Evolutionary conservation across 2,888 invertebrate genomes (phyloP), one percentile per base, ranked within the genome.

Genomic region (Tiphia femorata): DNA sequence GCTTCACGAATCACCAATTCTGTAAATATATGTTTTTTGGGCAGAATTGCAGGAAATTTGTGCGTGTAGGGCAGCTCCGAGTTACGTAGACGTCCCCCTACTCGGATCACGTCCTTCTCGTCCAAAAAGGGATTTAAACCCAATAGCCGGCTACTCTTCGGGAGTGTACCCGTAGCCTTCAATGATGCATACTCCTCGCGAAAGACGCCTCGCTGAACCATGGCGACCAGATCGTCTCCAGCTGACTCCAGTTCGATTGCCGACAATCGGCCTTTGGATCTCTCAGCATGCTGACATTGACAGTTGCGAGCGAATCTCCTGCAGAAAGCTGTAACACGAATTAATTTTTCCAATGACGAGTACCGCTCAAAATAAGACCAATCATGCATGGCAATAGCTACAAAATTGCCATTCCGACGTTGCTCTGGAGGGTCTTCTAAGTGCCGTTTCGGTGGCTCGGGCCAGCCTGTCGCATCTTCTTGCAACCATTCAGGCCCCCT

Each of bases 21-120:
- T 0, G 67, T 61, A 0, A 64, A 40, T 12, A 51, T 37, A 16
- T 49, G 44, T 14, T 20, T 16, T 1, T 30, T 6, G 0, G 64
- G 62, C 2, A 67, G 40, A 4, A 67, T 1, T 0, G 41, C 23
- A 2, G 61, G 62, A 30, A 64, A 62, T 14, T 50, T 49, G 25
- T 58, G 65, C 2, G 17, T 17, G 1, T 49, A 54, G 0, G 54
- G 29, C 1, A 66, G 16, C 0, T 37, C n/a, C 1, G 63, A 48
- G 1, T 52, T 60, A 12, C 19, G 7, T 4, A 70, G 6, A 7
- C 65, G 35, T 1, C 65, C 62, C 0, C 58, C 62, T 6, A 67
- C 57, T 14, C 64, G 40, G 1, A 64, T 2, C 0, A 58, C 10
- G 8, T 54, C 58, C 0, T 37, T 8, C 1, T 43, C 14, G 10